Conservation (phyloP, 2,888 invertebrate species). For the Megastigmus dorsalis region DNA sequence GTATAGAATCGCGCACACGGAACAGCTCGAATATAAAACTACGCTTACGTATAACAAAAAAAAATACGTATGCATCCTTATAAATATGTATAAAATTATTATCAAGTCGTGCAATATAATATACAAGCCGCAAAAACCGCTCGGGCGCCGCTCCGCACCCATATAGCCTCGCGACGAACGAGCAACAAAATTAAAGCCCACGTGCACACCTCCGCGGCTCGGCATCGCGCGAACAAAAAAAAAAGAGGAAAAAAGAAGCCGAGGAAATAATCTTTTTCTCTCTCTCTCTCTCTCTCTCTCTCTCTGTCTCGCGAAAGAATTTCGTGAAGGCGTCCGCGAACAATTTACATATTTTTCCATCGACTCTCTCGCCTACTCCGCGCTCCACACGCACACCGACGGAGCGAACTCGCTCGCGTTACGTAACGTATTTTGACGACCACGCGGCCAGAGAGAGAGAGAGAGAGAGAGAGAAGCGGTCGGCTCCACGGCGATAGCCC, state of each 20-base stretch:
- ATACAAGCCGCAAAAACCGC: too few relatives aligned
- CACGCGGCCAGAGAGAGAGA: slow-evolving; percentile 53
- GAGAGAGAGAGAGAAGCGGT: neutral
- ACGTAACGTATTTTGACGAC: slow-evolving; percentile 66
- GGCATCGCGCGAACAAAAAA: neutral
- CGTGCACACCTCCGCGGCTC: neutral
- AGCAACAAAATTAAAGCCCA: neutral
- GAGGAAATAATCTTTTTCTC: slow-evolving; percentile 5
- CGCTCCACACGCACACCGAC: slow-evolving; percentile 13
- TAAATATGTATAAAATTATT: neutral
- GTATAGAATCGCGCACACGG: too few relatives aligned
- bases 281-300: too few relatives aligned
- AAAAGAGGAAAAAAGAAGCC: neutral
- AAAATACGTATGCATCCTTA: too few relatives aligned
- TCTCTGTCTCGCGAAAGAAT: slow-evolving; percentile 32
- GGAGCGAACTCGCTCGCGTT: slow-evolving; percentile 52
- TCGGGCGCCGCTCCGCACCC: neutral
- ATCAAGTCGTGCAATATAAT: neutral
- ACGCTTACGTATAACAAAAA: too few relatives aligned
- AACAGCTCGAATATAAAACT: too few relatives aligned
- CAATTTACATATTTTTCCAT: slow-evolving; percentile 44
- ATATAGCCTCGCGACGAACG: neutral
- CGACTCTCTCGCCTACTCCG: slow-evolving; percentile 2
- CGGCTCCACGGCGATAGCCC: slow-evolving; percentile 57
- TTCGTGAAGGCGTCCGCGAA: slow-evolving; percentile 31